These are phyloP conservation scores for Silurus glanis DNA, from an alignment of 2,113 vertebrate species.

Conservation along the genomic window DNA sequence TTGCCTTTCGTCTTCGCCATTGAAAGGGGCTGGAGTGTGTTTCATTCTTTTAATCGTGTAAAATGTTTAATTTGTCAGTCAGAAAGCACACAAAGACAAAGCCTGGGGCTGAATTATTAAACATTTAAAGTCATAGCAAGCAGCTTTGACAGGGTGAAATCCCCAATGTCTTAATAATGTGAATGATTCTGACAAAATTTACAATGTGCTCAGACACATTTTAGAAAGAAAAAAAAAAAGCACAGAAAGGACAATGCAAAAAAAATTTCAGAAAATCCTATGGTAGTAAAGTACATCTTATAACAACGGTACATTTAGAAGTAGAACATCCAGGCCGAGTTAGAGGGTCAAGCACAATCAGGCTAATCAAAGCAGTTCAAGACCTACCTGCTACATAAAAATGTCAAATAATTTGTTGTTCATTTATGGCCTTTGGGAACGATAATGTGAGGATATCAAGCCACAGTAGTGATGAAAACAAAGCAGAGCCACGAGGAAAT, in stretches of 20 bases:
- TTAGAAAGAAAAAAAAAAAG: background rate
- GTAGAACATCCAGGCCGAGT: no score
- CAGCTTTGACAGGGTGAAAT: constrained; percentile 13
- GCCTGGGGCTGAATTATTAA: background rate
- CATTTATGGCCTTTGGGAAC: background rate
- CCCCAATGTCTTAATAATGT: background rate
- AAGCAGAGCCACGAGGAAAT: constrained; percentile 54
- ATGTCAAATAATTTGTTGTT: background rate
- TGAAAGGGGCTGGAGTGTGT: background rate
- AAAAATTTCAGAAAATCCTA: background rate
- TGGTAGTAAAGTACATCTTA: background rate
- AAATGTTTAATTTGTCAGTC: background rate
- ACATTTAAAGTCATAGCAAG: constrained; percentile 25
- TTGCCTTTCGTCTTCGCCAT: background rate
- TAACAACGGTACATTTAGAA: background rate
- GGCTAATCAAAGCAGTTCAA: constrained; percentile 3
- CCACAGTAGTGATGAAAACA: constrained; percentile 49
- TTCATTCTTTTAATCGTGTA: constrained; percentile 17
- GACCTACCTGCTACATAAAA: background rate
- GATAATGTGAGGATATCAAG: constrained; percentile 35
- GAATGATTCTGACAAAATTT: constrained; percentile 4
- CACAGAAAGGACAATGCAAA: background rate
- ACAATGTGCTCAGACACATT: background rate
- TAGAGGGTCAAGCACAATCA: constrained; percentile 6
- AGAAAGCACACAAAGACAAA: constrained; percentile 20